phyloP scores from a whole-genome alignment of 2,888 invertebrate genomes.

The Agrypnus murinus region DNA sequence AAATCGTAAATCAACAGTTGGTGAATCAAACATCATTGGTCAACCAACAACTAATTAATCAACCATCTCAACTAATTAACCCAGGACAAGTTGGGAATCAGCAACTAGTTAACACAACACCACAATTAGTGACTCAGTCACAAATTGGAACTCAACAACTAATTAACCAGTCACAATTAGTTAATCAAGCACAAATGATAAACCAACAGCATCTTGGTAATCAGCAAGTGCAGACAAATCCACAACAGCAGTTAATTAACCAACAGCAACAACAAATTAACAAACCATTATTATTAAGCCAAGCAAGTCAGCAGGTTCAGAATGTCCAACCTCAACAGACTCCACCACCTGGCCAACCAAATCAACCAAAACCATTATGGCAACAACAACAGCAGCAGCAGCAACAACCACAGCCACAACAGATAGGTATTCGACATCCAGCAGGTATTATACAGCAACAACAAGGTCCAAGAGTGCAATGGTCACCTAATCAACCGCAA shows the following conservation, averaged over 20 bases:
- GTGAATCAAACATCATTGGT: constrained; percentile 23
- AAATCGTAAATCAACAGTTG: constrained; percentile 42
- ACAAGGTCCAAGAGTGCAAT: constrained; percentile 44
- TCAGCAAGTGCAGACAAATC: constrained; percentile 25
- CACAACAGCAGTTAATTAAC: constrained; percentile 24
- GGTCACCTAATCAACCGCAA: constrained; percentile 54
- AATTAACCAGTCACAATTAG: constrained; percentile 54
- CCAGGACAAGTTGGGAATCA: constrained; percentile 34
- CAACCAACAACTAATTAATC: constrained; percentile 53
- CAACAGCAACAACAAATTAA: constrained; percentile 24
- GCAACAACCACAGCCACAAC: constrained; percentile 56
- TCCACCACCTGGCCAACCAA: constrained; percentile 54
- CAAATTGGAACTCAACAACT: constrained; percentile 34
- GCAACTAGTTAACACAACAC: constrained; percentile 20
- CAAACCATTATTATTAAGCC: neutral
- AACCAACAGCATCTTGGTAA: constrained; percentile 36
- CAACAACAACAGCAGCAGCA: constrained; percentile 56
- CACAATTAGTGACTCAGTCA: constrained; percentile 32
- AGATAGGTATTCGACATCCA: constrained; percentile 56
- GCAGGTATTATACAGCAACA: constrained; percentile 54
- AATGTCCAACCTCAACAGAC: constrained; percentile 14
- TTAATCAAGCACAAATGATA: constrained; percentile 29
- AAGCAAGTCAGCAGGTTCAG: constrained; percentile 30
- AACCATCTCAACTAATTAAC: constrained; percentile 21
- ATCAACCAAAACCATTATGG: constrained; percentile 50